These are phyloP conservation scores for Drosophila differens DNA, from an alignment of 2,888 invertebrate genomes.

Conservation along the genomic window DNA sequence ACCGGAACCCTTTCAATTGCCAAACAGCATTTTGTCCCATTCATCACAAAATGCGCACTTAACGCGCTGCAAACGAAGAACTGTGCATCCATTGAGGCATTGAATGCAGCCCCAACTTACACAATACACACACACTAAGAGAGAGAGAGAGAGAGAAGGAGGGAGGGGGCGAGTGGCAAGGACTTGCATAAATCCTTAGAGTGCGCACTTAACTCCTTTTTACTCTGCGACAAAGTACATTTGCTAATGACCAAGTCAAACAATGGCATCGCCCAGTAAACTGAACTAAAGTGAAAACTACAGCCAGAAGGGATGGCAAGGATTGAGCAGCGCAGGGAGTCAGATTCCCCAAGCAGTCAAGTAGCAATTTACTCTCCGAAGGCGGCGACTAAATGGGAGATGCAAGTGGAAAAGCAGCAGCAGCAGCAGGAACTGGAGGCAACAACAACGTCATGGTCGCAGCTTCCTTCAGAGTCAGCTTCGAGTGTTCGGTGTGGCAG, in stretches of 20 bases:
- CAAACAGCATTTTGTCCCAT: slow-evolving; percentile 56
- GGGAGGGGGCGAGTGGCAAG: background rate
- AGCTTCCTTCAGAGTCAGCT: slow-evolving; percentile 41
- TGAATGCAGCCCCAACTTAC: slow-evolving; percentile 30
- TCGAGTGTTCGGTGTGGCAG: slow-evolving; percentile 50
- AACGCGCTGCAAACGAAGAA: slow-evolving; percentile 63
- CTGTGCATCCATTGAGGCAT: slow-evolving; percentile 32
- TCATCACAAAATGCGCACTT: slow-evolving; percentile 69
- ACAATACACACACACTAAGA: slow-evolving; percentile 6
- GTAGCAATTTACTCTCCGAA: slow-evolving; percentile 77
- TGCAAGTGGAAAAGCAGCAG: slow-evolving; percentile 68
- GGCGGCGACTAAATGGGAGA: slow-evolving; percentile 63
- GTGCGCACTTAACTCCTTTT: slow-evolving; percentile 81
- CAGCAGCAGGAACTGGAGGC: slow-evolving; percentile 19
- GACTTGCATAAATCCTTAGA: slow-evolving; percentile 75
- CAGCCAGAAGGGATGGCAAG: slow-evolving; percentile 7
- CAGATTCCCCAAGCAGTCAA: slow-evolving; percentile 54
- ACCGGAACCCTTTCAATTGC: slow-evolving; percentile 46
- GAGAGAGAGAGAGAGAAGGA: background rate
- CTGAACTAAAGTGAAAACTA: slow-evolving; percentile 61
- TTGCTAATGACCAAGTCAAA: slow-evolving; percentile 81
- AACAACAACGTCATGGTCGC: slow-evolving; percentile 29
- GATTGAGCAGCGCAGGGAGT: background rate
- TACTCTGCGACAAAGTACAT: slow-evolving; percentile 80
- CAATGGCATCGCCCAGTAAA: slow-evolving; percentile 61